Percentiles rank a stretch among this genome's conserved stretches.
Evolutionary conservation across 1,140 invertebrate species (phyloP).

Genomic region (Saccostrea cuccullata): DNA sequence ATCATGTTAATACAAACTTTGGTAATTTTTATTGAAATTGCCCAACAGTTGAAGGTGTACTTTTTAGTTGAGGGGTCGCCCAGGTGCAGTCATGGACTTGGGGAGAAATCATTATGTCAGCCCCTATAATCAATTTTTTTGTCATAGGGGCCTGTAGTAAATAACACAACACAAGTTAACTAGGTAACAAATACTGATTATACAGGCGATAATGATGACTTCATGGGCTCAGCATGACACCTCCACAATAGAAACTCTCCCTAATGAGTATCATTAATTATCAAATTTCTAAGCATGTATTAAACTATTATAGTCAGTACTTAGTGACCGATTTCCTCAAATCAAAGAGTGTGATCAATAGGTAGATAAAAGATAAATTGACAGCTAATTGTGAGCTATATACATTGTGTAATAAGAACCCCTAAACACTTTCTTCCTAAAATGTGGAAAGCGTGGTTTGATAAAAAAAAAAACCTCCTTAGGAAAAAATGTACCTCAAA

Average conservation of each 20-base stretch:
- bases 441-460: not conserved
- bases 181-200: conserved; percentile 31
- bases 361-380: conserved; percentile 17
- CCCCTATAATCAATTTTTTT: conserved; percentile 1
- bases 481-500: not conserved
- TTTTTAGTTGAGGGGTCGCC: not conserved
- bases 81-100: conserved; percentile 11
- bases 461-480: not conserved
- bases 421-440: conserved; percentile 25
- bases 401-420: not conserved
- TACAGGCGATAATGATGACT: not conserved
- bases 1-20: conserved; percentile 38
- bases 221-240: not conserved
- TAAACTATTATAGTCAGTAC: not conserved
- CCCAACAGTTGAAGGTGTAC: not conserved
- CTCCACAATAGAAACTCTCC: conserved; percentile 2
- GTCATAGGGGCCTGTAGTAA: not conserved
- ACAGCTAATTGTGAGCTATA: conserved; percentile 24
- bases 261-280: conserved; percentile 23
- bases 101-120: conserved; percentile 23
- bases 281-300: not conserved
- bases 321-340: not conserved
- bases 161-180: not conserved
- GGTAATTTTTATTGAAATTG: conserved; percentile 30
- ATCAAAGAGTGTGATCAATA: not conserved